phyloP scores from a whole-genome alignment of 1,140 invertebrate species.

The Magallana ariakensis region DNA sequence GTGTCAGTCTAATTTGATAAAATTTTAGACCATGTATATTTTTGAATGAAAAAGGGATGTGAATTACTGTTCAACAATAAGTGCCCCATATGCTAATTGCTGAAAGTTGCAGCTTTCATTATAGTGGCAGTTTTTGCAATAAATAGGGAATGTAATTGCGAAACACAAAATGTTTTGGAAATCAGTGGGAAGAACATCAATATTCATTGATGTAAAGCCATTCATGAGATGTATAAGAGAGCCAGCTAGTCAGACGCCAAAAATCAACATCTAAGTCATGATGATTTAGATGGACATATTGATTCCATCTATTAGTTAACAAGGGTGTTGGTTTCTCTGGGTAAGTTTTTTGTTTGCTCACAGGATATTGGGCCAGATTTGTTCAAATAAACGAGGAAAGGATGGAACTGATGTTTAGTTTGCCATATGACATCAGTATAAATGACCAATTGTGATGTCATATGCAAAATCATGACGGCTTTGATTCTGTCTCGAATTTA shows the following conservation, averaged over 20 bases:
- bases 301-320: conserved; percentile 6
- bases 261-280: conserved; percentile 29
- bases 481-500: conserved; percentile 16
- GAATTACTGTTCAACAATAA: not conserved
- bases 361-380: conserved; percentile 7
- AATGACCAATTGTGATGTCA: not conserved
- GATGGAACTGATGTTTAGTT: not conserved
- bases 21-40: not conserved
- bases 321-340: not conserved
- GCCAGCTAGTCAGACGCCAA: not conserved
- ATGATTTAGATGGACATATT: conserved; percentile 33
- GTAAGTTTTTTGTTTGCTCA: not conserved
- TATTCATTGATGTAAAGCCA: conserved; percentile 34
- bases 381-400: not conserved
- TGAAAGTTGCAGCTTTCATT: not conserved
- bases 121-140: not conserved
- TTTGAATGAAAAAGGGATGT: not conserved
- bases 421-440: not conserved
- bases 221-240: not conserved
- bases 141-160: conserved; percentile 15
- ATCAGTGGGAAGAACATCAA: conserved; percentile 33
- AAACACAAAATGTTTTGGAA: conserved; percentile 22
- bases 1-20: not conserved
- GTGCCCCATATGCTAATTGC: not conserved
- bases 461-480: conserved; percentile 1